Evolutionary conservation across 2,797 vertebrate species (phyloP).

Genomic region (Synaphobranchus kaupii): DNA sequence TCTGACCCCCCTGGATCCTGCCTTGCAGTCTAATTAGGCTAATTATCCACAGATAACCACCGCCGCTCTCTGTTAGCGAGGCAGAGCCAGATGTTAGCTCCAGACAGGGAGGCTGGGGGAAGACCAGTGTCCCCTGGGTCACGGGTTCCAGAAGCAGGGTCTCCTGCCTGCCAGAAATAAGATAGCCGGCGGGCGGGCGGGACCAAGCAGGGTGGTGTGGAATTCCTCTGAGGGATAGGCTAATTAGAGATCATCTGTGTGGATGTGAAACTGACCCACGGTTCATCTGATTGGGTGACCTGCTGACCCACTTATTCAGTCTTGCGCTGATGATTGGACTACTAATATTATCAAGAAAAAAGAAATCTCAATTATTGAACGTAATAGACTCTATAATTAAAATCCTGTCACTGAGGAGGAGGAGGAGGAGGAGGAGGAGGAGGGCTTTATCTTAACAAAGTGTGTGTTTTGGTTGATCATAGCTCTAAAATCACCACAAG

Average conservation of each 20-base stretch:
- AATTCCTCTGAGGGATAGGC: slow-evolving; percentile 12
- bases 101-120: background rate
- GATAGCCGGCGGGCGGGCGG: background rate
- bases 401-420: too few relatives aligned
- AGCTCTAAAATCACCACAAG: too few relatives aligned
- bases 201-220: background rate
- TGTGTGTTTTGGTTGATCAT: too few relatives aligned
- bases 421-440: too few relatives aligned
- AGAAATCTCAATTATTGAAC: too few relatives aligned
- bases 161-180: slow-evolving; percentile 14
- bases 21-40: background rate
- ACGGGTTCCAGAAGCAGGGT: background rate
- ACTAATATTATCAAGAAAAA: too few relatives aligned
- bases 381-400: too few relatives aligned
- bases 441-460: too few relatives aligned
- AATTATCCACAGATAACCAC: background rate
- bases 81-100: background rate
- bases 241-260: slow-evolving; percentile 6
- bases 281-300: too few relatives aligned
- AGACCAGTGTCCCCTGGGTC: background rate
- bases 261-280: background rate
- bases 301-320: background rate
- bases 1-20: background rate
- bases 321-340: background rate
- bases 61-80: background rate